A percentile compares a stretch with the other conserved stretches of the same genome.
phyloP scores from a whole-genome alignment of 2,888 invertebrate species.

The Perithous albicinctus region DNA sequence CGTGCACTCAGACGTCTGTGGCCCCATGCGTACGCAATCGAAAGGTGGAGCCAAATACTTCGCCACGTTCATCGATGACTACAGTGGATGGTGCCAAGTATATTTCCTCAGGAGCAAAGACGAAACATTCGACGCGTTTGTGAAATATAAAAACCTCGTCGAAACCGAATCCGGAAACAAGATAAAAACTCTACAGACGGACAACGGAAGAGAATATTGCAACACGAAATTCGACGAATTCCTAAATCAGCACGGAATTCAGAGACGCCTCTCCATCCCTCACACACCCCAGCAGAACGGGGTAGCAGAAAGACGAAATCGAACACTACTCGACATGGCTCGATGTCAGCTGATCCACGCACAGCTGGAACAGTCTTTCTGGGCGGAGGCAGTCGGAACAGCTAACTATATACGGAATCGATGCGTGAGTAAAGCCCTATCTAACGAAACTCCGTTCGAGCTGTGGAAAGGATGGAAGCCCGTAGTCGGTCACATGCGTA shows the following conservation, averaged over 20 bases:
- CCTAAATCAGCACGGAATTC: no score
- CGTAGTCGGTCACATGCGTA: background rate
- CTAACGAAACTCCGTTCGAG: constrained; percentile 14
- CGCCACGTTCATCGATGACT: constrained; percentile 66
- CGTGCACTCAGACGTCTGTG: constrained; percentile 71
- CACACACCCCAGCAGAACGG: background rate
- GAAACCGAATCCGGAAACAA: constrained; percentile 46
- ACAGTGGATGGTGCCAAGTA: constrained; percentile 62
- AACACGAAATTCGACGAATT: no score
- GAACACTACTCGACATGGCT: background rate
- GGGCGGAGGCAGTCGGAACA: background rate
- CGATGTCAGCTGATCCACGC: background rate
- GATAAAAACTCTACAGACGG: constrained; percentile 56
- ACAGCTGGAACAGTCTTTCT: background rate
- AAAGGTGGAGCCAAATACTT: constrained; percentile 36
- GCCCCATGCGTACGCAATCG: constrained; percentile 20
- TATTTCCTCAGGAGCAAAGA: constrained; percentile 47
- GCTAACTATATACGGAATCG: constrained; percentile 14
- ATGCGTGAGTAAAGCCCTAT: background rate
- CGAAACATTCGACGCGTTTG: constrained; percentile 23
- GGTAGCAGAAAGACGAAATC: background rate
- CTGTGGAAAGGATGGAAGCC: background rate
- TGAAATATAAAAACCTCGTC: constrained; percentile 13
- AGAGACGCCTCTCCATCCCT: no score
- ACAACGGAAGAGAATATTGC: constrained; percentile 43